Evolutionary conservation across 2,888 invertebrate species (phyloP).

Genomic region (Buathra laborator): DNA sequence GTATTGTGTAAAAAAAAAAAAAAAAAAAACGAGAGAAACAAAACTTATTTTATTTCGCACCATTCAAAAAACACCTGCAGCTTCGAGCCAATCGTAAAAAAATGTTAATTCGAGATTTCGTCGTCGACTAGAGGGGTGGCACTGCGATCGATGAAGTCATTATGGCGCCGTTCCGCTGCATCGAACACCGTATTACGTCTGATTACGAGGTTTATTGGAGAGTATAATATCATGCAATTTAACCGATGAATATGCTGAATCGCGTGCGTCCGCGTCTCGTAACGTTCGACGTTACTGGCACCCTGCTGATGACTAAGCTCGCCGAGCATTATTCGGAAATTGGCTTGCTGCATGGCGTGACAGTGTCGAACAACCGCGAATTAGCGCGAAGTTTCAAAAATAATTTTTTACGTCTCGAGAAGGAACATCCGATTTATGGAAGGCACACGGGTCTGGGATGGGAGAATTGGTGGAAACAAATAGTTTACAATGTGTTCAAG

Average conservation of each 20-base stretch:
- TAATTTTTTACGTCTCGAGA: slow-evolving; percentile 89
- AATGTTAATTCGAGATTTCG: slow-evolving; percentile 8
- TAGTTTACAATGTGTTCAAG: slow-evolving; percentile 89
- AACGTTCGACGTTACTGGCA: slow-evolving; percentile 96
- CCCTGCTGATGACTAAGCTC: slow-evolving; percentile 87
- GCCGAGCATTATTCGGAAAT: slow-evolving; percentile 89
- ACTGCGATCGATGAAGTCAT: neutral
- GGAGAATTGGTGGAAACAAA: slow-evolving; percentile 93
- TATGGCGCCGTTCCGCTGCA: neutral
- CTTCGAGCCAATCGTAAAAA: neutral
- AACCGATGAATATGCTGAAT: slow-evolving; percentile 32
- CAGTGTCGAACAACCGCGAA: slow-evolving; percentile 87
- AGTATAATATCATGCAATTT: slow-evolving; percentile 19
- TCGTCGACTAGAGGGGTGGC: slow-evolving; percentile 7
- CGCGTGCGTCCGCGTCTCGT: slow-evolving; percentile 87
- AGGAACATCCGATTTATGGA: slow-evolving; percentile 93
- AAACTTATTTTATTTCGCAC: slow-evolving; percentile 9
- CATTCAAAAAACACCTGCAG: slow-evolving; percentile 23
- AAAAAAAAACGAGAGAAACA: slow-evolving; percentile 67
- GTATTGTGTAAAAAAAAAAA: slow-evolving; percentile 78
- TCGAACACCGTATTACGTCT: slow-evolving; percentile 20
- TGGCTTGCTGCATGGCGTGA: slow-evolving; percentile 90
- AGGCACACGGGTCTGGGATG: slow-evolving; percentile 89
- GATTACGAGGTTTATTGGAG: neutral
- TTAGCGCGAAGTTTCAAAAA: slow-evolving; percentile 88